Evolutionary conservation across 2,113 vertebrate species (phyloP).

Genomic region (Parotia lawesii): DNA sequence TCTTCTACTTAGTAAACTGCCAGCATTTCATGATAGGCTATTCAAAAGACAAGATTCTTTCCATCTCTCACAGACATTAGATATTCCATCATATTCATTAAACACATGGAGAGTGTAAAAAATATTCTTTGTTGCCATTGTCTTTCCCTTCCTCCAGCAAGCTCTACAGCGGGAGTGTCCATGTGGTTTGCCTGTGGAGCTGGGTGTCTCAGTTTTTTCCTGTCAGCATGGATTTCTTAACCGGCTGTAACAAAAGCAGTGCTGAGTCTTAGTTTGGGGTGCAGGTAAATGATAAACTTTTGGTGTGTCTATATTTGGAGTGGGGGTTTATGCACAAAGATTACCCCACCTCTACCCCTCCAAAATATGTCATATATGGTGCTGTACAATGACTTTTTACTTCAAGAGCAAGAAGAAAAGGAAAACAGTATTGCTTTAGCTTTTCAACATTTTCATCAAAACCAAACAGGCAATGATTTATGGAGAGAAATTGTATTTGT

Average conservation of each 20-base stretch:
- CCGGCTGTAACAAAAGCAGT: not conserved
- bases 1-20: not conserved
- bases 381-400: not conserved
- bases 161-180: not conserved
- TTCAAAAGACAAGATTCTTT: not conserved
- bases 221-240: not conserved
- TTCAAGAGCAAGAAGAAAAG: not conserved
- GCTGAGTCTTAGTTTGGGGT: not conserved
- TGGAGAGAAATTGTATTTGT: not conserved
- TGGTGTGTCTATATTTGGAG: not conserved
- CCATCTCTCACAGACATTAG: not conserved
- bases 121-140: not conserved
- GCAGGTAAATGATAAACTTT: not conserved
- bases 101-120: not conserved
- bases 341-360: not conserved
- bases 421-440: not conserved
- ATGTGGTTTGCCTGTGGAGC: not conserved
- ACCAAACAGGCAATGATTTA: not conserved
- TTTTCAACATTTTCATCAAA: not conserved
- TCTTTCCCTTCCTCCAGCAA: not conserved
- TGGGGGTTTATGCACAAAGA: accelerated
- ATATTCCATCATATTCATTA: not conserved
- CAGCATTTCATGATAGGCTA: not conserved
- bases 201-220: not conserved
- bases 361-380: not conserved